Evolutionary conservation across 2,797 vertebrate genomes (phyloP).

Genomic region (Tokudaia muenninki): DNA sequence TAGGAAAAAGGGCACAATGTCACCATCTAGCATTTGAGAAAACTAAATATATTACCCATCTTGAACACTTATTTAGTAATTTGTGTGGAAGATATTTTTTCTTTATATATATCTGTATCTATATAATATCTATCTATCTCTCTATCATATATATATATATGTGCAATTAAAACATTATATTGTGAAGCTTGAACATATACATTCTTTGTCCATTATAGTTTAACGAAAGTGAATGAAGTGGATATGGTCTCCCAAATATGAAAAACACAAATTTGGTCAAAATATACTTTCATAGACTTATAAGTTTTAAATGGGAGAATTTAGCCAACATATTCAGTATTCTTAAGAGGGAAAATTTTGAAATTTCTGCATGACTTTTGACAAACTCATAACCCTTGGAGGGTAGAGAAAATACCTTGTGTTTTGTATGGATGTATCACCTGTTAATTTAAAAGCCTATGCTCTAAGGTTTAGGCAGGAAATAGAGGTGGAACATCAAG

Average conservation of each 20-base stretch:
- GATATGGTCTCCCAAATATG: background rate
- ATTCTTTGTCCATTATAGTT: background rate
- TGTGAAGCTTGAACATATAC: background rate
- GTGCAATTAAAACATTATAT: background rate
- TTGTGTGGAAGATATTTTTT: background rate
- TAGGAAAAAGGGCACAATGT: background rate
- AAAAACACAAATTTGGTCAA: background rate
- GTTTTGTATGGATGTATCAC: background rate
- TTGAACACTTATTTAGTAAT: background rate
- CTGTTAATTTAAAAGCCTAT: background rate
- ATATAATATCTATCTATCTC: too few species aligned
- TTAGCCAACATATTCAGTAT: background rate
- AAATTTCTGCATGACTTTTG: background rate
- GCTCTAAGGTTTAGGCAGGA: background rate
- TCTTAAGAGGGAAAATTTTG: background rate
- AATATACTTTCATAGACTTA: background rate
- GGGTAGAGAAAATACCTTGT: background rate
- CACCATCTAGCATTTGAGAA: slow-evolving; percentile 7
- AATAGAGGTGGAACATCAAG: background rate
- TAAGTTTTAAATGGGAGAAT: background rate
- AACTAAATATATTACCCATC: background rate
- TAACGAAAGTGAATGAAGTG: background rate
- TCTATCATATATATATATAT: too few species aligned
- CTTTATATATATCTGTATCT: too few species aligned
- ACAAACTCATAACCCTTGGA: background rate